phyloP scores from a whole-genome alignment of 2,113 vertebrate species.

The Theropithecus gelada region DNA sequence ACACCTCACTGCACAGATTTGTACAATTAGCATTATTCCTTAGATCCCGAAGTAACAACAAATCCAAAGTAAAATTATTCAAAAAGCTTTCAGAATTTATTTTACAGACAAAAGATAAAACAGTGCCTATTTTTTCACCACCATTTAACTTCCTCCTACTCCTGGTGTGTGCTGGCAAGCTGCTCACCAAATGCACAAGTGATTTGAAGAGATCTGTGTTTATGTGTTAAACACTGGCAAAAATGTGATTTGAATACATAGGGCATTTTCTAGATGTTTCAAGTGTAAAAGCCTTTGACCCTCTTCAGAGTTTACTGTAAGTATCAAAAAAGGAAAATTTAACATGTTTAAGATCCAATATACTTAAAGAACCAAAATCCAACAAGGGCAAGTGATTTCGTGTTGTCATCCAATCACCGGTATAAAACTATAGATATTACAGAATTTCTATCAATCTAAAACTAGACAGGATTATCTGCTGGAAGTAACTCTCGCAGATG shows the following conservation, averaged over 20 bases:
- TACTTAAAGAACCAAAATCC: background rate
- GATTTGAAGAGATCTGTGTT: background rate
- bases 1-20: background rate
- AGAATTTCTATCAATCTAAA: background rate
- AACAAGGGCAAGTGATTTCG: background rate
- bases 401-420: background rate
- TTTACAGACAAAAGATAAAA: background rate
- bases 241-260: background rate
- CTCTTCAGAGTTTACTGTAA: background rate
- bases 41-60: conserved; percentile 8
- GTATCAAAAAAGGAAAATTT: conserved; percentile 1
- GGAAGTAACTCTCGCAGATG: background rate
- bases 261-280: background rate
- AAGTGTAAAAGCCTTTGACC: background rate
- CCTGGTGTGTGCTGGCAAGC: background rate
- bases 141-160: background rate
- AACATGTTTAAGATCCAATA: background rate
- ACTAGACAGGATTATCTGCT: background rate
- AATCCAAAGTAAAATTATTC: conserved; percentile 7
- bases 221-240: background rate
- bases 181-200: background rate
- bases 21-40: background rate
- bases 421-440: background rate
- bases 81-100: background rate
- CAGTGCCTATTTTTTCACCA: background rate